Conservation (phyloP, 2,113 vertebrate genomes). For the Burhinus oedicnemus region DNA sequence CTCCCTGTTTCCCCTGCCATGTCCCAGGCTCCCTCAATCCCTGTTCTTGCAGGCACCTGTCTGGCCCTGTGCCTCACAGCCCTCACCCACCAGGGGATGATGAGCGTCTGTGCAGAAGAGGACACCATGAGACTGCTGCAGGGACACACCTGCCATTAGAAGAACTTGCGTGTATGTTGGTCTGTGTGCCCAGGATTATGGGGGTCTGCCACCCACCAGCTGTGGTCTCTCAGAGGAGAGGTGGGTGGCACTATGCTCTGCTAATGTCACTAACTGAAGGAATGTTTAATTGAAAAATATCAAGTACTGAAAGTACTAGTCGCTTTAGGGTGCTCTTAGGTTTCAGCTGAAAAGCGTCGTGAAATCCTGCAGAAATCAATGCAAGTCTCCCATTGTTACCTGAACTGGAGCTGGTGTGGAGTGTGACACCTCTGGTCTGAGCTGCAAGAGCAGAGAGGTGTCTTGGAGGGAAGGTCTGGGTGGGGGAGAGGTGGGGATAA, state of each 20-base stretch:
- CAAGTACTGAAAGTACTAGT: background rate
- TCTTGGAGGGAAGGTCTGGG: background rate
- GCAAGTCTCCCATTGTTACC: accelerated
- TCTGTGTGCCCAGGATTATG: background rate
- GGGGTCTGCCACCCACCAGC: background rate
- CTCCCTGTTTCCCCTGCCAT: background rate
- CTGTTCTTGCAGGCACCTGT: background rate
- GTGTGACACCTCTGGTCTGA: background rate
- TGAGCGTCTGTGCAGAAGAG: background rate
- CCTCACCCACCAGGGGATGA: background rate
- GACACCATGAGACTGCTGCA: background rate
- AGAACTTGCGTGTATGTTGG: background rate
- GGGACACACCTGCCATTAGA: background rate
- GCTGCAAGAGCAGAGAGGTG: background rate
- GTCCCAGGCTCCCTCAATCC: no score
- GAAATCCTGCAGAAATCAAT: background rate
- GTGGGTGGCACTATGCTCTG: background rate
- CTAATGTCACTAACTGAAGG: background rate
- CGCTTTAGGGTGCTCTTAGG: background rate
- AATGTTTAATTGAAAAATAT: background rate
- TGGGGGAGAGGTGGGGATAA: background rate
- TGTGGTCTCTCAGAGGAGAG: background rate
- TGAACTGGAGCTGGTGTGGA: background rate
- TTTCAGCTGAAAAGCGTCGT: background rate
- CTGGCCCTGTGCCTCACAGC: background rate